A percentile compares a stretch with the other conserved stretches of the same genome.
These are phyloP conservation scores for Stenichneumon culpator DNA, from an alignment of 2,888 invertebrate species.

Conservation along the genomic window DNA sequence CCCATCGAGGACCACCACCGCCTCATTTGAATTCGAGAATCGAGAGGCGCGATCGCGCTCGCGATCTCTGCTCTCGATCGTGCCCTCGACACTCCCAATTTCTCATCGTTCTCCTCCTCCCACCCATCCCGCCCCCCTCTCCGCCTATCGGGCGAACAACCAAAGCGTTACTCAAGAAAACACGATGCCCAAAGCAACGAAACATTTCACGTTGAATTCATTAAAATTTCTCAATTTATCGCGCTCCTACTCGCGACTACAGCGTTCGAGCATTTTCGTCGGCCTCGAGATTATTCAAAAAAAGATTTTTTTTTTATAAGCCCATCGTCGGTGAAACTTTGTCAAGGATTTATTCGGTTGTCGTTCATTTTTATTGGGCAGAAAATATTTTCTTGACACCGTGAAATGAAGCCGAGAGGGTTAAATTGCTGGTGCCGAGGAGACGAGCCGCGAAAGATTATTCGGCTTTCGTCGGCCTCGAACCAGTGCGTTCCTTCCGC, in stretches of 20 bases:
- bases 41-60: conserved; percentile 56
- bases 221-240: conserved; percentile 62
- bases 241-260: conserved; percentile 20
- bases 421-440: background rate
- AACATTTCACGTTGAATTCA: conserved; percentile 56
- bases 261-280: conserved; percentile 20
- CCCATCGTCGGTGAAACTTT: too few species aligned
- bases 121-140: background rate
- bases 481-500: conserved; percentile 1
- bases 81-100: conserved; percentile 4
- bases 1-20: conserved; percentile 38
- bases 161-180: conserved; percentile 61
- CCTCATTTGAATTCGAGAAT: conserved; percentile 67
- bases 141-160: conserved; percentile 10
- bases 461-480: conserved; percentile 36
- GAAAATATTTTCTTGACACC: background rate
- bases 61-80: conserved; percentile 43
- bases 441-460: conserved; percentile 25
- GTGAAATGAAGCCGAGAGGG: background rate
- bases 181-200: conserved; percentile 34
- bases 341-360: too few species aligned
- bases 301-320: too few species aligned
- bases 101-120: conserved; percentile 15
- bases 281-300: conserved; percentile 30
- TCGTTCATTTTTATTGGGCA: too few species aligned